phyloP scores from a whole-genome alignment of 2,113 vertebrate species.

The Alethe diademata region DNA sequence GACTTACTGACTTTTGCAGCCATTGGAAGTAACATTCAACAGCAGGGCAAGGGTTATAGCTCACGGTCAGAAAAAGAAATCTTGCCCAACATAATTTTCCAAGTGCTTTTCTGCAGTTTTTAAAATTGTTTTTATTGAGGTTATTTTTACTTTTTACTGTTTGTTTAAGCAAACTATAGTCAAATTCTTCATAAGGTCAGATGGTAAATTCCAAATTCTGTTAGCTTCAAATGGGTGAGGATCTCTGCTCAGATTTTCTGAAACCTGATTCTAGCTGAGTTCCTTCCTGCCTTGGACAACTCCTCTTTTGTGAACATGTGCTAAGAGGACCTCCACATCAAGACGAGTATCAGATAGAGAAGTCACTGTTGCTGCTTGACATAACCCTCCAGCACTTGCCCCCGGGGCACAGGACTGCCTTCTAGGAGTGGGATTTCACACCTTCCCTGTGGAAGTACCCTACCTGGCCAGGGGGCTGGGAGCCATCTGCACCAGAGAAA shows the following conservation, averaged over 20 bases:
- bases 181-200: neutral
- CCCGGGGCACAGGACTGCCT: neutral
- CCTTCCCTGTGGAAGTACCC: neutral
- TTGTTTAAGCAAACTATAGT: neutral
- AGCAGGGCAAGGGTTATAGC: neutral
- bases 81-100: neutral
- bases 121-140: neutral
- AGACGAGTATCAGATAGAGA: neutral
- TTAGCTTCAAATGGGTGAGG: neutral
- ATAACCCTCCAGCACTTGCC: neutral
- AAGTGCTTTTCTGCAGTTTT: neutral
- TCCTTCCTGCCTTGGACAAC: neutral
- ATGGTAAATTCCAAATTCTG: neutral
- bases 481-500: neutral
- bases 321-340: neutral
- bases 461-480: neutral
- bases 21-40: neutral
- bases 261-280: slow-evolving; percentile 17
- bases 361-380: neutral
- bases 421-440: slow-evolving; percentile 17
- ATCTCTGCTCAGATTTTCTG: slow-evolving; percentile 17
- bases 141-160: neutral
- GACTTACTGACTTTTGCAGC: neutral
- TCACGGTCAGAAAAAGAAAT: neutral
- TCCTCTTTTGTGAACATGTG: neutral